Evolutionary conservation across 2,113 vertebrate species (phyloP).

Genomic region (Gambusia holbrooki): DNA sequence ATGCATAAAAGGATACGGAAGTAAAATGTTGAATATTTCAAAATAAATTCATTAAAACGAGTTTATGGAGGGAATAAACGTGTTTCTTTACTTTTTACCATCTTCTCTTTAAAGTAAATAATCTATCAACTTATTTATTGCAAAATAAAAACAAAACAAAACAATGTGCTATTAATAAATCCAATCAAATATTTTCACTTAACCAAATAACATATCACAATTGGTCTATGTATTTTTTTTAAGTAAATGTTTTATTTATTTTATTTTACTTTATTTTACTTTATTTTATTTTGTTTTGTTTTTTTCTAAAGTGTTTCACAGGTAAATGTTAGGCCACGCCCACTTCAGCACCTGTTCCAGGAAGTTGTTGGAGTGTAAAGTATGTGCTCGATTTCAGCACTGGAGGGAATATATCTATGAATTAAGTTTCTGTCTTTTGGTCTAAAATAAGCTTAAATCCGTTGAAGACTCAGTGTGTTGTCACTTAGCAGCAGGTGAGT

Average conservation of each 20-base stretch:
- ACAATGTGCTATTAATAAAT: background rate
- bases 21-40: too few species aligned
- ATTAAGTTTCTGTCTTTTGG: background rate
- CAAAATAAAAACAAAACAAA: background rate
- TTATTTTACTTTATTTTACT: too few species aligned
- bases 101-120: too few species aligned
- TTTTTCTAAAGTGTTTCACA: too few species aligned
- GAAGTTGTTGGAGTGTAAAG: background rate
- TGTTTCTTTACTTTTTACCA: too few species aligned
- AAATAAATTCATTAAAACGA: too few species aligned
- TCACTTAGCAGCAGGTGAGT: background rate
- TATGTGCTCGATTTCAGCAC: background rate
- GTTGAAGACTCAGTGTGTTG: background rate
- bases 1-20: too few species aligned
- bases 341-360: background rate
- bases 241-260: too few species aligned
- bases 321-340: background rate
- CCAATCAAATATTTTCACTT: background rate
- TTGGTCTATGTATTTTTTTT: background rate
- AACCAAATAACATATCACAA: background rate
- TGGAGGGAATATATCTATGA: background rate
- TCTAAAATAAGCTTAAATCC: background rate
- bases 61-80: too few species aligned
- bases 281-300: too few species aligned
- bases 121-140: too few species aligned